Base-by-base conservation (phyloP, 2,797 vertebrate species). In the Denticeps clupeoides region DNA sequence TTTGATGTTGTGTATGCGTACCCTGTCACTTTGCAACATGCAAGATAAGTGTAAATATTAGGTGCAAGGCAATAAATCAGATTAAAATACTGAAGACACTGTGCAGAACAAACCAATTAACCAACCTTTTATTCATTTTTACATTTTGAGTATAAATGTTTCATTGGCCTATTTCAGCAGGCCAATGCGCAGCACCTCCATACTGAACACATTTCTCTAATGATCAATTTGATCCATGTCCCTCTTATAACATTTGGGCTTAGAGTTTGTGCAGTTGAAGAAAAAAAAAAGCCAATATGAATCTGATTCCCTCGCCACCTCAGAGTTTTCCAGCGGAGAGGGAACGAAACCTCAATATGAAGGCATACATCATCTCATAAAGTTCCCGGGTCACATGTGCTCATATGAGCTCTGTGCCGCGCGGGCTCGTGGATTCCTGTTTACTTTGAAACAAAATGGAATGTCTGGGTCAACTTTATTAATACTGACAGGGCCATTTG, bases 401-500 rank as follows among this genome's bases (percentile, higher is more conserved):
- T 69, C 62, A 56, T 59, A 71, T 65, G 57, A 66, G 47, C 32
- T n/a, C 4, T 22, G 18, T 24, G 28, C 16, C 27, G 12, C 35
- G 45, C 11, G 40, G 33, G 70, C 54, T 8, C 25, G 60, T 53
- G 66, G 67, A 73, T 74, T 74, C 63, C 78, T n/a, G 75, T 82
- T 85, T 80, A 79, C 69, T 74, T 79, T 74, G 72, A 61, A 67
- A 66, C 56, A 75, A 78, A 78, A 72, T 68, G 54, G 78, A 81
- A 81, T 70, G 68, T 62, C 31, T 47, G 62, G 59, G 63, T 73
- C 64, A 49, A 68, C 70, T 73, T 67, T 79, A 81, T 84, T 78
- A 67, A 74, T 76, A 70, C 74, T 79, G 82, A 83, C 79, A 75
- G 70, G 58, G 58, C 72, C 82, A 85, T 83, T 85, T 85, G 81